Evolutionary conservation across 2,888 invertebrate species (phyloP), one percentile per base, ranked within the genome.

Genomic region (Agrenia bidenticulata): DNA sequence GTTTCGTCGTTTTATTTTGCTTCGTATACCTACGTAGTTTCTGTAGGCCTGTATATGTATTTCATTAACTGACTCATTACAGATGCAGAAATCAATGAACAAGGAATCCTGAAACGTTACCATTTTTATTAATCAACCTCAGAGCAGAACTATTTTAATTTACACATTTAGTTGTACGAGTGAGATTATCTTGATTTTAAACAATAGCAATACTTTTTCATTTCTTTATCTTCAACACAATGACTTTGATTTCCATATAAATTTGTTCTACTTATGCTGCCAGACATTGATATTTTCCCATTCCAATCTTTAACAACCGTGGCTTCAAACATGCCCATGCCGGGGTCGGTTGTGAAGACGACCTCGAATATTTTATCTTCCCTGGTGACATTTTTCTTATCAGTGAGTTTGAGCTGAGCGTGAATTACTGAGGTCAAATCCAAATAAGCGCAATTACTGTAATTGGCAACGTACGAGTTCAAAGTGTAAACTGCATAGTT

Each of bases 241-340:
- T 66, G 51, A 13, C 80, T 79, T 68, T 80, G 80, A 51, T 77
- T 76, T 1, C 79, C 80, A 64, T 81, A 81, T 11, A 73, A 62
- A 66, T 81, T 81, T 13, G 80, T 78, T 27, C 81, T 74, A 61
- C 81, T 81, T 17, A 81, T 77, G 37, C 89, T 86, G 21, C 92
- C 92, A 0, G 87, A 82, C 11, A 70, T 70, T 37, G 63, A 57
- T 50, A 57, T 59, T n/a, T 41, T 23, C 9, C 21, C 23, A 53
- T 71, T 61, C 23, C 64, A 75, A 81, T 80, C 26, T n/a, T 86
- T 81, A 7, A 92, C 19, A 41, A 57, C 82, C 0, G 92, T 91
- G 1, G 87, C 89, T 79, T 94, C 93, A 78, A 94, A 93, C 56
- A 88, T 80, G 0, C 85, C 90, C 51, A 81, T 82, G 1, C 90